A percentile compares a stretch with the other conserved stretches of the same genome.
Evolutionary conservation across 2,797 vertebrate species (phyloP).

Genomic region (Mormyrops boulengeri): DNA sequence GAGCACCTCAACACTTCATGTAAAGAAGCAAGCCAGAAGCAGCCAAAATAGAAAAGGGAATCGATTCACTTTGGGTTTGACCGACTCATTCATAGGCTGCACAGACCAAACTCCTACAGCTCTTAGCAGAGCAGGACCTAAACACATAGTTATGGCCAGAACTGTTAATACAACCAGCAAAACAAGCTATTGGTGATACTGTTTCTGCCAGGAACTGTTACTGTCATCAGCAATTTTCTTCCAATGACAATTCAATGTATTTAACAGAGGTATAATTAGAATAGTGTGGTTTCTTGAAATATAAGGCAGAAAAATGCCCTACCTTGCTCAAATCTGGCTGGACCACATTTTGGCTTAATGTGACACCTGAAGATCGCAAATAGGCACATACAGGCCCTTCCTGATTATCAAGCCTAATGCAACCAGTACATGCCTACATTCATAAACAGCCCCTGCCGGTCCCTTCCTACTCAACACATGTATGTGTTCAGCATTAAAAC

Average conservation of each 20-base stretch:
- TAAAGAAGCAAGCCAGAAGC: not conserved
- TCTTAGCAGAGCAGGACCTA: not conserved
- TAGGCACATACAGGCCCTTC: not conserved
- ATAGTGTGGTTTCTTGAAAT: not conserved
- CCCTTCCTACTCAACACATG: not conserved
- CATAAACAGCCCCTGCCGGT: not conserved
- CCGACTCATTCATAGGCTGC: not conserved
- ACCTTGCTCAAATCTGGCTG: not conserved
- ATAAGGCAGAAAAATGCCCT: not conserved
- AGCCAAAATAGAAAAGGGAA: not conserved
- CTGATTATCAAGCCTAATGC: not conserved
- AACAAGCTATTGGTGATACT: not conserved
- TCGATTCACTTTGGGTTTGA: not conserved
- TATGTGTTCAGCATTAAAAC: not conserved
- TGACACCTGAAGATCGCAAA: not conserved
- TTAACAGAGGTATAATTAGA: not conserved
- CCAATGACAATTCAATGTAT: not conserved
- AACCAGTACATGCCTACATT: not conserved
- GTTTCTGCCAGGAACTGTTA: not conserved
- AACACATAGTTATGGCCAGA: not conserved
- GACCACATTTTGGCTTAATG: not conserved
- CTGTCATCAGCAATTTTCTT: not conserved
- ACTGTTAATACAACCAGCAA: not conserved
- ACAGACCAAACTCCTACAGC: not conserved
- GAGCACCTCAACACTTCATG: not conserved